Conservation (phyloP, 2,797 vertebrate genomes). For the Simalia tracyae region DNA sequence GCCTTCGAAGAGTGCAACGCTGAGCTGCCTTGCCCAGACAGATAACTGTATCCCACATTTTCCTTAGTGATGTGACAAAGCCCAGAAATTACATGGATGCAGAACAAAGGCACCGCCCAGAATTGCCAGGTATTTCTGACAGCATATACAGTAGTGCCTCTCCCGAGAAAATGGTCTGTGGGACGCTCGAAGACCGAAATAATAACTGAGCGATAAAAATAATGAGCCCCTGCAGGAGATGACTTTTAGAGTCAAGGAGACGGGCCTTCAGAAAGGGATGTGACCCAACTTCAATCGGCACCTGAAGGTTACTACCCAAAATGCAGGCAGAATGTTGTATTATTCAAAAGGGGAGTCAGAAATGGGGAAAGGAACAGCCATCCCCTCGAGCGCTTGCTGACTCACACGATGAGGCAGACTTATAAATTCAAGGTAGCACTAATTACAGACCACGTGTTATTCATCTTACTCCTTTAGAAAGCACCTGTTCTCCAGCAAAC, state of each 20-base stretch:
- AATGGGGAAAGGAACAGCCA: not conserved
- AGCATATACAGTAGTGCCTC: not conserved
- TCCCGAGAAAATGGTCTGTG: conserved; percentile 14
- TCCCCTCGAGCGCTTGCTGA: not conserved
- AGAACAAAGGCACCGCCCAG: not conserved
- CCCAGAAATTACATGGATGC: not conserved
- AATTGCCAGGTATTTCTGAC: not conserved
- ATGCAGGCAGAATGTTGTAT: not conserved
- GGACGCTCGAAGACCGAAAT: conserved; percentile 8
- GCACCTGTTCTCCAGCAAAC: not conserved
- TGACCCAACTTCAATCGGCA: conserved; percentile 10
- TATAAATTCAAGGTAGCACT: not conserved
- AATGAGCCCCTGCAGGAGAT: conserved; percentile 7
- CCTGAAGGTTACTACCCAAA: conserved; percentile 28
- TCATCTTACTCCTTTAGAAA: not conserved
- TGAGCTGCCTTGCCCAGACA: not conserved
- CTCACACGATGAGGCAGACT: not conserved
- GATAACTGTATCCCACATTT: not conserved
- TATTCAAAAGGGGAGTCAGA: conserved; percentile 29
- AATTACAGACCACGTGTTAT: not conserved
- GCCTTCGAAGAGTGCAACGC: not conserved
- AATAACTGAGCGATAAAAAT: conserved; percentile 26
- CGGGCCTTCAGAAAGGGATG: not conserved
- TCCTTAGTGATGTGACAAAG: not conserved
- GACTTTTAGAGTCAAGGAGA: conserved; percentile 4